A percentile compares a stretch with the other conserved stretches of the same genome.
phyloP scores from a whole-genome alignment of 2,888 invertebrate species.

The Eupithecia exiguata region DNA sequence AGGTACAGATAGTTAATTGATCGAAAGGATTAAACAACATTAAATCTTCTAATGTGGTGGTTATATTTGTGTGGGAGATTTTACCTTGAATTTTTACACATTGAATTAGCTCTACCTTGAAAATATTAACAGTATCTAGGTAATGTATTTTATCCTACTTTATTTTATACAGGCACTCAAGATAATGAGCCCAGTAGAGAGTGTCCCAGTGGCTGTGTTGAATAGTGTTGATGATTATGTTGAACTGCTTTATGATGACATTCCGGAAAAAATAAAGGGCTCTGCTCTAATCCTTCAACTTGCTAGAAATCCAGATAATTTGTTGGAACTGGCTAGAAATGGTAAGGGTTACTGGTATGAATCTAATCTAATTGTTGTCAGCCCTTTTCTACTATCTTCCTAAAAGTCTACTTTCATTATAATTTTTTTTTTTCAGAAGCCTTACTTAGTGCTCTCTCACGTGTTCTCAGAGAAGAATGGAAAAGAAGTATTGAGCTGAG shows the following conservation, averaged over 20 bases:
- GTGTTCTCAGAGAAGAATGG: conserved; percentile 99
- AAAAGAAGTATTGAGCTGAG: conserved; percentile 97
- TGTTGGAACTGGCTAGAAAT: conserved; percentile 96
- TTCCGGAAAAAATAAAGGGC: conserved; percentile 95
- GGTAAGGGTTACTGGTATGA: conserved; percentile 82
- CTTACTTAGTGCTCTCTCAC: conserved; percentile 95
- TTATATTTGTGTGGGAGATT: not conserved
- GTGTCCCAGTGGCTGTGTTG: conserved; percentile 85
- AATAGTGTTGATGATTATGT: conserved; percentile 96
- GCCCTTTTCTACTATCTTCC: not conserved
- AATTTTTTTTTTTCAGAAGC: conserved; percentile 86
- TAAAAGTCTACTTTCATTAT: not conserved
- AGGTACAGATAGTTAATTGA: not conserved
- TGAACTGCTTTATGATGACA: conserved; percentile 97
- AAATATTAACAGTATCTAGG: not conserved
- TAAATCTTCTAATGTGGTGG: not conserved
- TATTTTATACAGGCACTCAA: conserved; percentile 12
- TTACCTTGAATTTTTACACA: not conserved
- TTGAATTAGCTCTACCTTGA: not conserved
- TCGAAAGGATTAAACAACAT: not conserved
- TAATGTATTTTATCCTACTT: not conserved
- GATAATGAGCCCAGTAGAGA: conserved; percentile 83
- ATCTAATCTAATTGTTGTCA: not conserved
- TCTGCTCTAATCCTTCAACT: conserved; percentile 95
- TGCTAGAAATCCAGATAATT: conserved; percentile 96